Conservation (phyloP, 2,797 vertebrate genomes). For the Bovichtus diacanthus region DNA sequence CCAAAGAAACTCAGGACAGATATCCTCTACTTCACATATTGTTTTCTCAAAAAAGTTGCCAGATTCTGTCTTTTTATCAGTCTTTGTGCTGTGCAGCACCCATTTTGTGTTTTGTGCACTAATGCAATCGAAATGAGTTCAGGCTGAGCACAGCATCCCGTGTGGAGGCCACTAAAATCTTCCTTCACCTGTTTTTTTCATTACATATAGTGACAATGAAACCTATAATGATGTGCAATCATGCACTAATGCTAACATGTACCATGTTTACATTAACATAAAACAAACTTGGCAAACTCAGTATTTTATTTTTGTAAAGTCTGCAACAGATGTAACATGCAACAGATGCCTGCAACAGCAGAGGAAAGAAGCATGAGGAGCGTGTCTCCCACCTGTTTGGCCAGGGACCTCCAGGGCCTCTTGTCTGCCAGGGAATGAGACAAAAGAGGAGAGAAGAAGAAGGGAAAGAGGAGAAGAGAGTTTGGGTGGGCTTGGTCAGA, state of each 20-base stretch:
- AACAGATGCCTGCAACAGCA: slow-evolving; percentile 56
- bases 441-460: slow-evolving; percentile 62
- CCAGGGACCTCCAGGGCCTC: slow-evolving; percentile 86
- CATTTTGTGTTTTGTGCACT: no score
- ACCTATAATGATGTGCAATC: background rate
- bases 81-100: no score
- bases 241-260: background rate
- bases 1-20: background rate
- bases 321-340: slow-evolving; percentile 53
- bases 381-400: slow-evolving; percentile 85
- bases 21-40: background rate
- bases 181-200: background rate
- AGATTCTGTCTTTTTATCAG: no score
- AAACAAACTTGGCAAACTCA: background rate
- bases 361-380: slow-evolving; percentile 46
- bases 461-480: slow-evolving; percentile 72
- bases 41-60: no score
- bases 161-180: background rate
- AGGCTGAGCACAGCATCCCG: background rate
- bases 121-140: background rate
- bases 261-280: background rate
- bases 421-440: slow-evolving; percentile 78
- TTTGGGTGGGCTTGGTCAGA: slow-evolving; percentile 80
- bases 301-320: slow-evolving; percentile 11
- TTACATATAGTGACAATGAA: background rate